phyloP scores from a whole-genome alignment of 1,140 invertebrate species.

The Drosophila malerkotliana region DNA sequence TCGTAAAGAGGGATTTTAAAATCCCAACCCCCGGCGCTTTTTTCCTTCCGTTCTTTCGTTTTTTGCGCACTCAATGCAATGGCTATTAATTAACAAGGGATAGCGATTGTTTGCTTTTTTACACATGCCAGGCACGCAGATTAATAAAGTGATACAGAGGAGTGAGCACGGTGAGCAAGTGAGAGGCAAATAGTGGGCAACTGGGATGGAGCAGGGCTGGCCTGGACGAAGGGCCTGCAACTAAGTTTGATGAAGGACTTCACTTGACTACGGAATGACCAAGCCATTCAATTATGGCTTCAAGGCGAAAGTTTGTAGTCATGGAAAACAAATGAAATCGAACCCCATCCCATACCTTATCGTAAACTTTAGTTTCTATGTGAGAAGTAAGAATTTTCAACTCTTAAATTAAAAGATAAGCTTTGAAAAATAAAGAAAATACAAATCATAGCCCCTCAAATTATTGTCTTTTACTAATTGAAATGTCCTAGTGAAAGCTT shows the following conservation, averaged over 20 bases:
- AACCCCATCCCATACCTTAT: neutral
- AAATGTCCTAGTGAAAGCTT: too few relatives aligned
- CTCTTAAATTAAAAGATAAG: too few relatives aligned
- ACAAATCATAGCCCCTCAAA: too few relatives aligned
- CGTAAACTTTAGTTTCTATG: neutral
- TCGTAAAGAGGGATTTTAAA: constrained; percentile 62
- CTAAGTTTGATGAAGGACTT: constrained; percentile 1
- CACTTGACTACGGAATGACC: neutral
- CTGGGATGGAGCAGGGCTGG: neutral
- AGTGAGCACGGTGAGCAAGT: neutral
- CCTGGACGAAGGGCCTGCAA: neutral
- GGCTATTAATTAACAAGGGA: constrained; percentile 70
- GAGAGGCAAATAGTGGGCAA: neutral
- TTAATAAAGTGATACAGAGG: constrained; percentile 46
- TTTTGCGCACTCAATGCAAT: constrained; percentile 56
- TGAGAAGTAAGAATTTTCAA: neutral
- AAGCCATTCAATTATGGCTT: constrained; percentile 23
- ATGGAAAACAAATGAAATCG: neutral
- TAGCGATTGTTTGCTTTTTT: constrained; percentile 53
- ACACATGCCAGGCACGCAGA: constrained; percentile 43
- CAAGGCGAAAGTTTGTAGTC: neutral
- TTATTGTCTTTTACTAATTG: too few relatives aligned
- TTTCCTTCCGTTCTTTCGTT: neutral
- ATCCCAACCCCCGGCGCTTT: constrained; percentile 24
- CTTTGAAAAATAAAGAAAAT: too few relatives aligned